Evolutionary conservation across 2,797 vertebrate species (phyloP).

Genomic region (Parauchenoglanis punctatus): DNA sequence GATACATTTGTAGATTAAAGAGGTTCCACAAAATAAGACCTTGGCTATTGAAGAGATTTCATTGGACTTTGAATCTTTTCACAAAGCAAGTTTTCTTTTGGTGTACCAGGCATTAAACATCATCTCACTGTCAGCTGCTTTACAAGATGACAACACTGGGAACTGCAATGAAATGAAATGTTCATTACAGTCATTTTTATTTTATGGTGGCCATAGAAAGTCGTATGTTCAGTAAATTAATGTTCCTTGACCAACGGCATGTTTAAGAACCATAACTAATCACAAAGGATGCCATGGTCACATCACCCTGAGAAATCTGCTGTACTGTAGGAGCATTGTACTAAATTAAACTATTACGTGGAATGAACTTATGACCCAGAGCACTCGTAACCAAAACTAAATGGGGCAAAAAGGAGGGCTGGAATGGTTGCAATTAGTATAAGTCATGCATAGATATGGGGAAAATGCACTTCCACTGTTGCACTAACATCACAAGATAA

Average conservation of each 20-base stretch:
- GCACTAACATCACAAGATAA: conserved; percentile 8
- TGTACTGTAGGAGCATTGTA: conserved; percentile 14
- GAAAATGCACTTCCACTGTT: background rate
- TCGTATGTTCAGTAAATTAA: conserved; percentile 24
- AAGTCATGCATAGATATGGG: background rate
- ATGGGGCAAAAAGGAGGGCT: background rate
- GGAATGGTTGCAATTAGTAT: conserved; percentile 16
- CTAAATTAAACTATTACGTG: conserved; percentile 19
- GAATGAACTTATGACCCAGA: conserved; percentile 34
- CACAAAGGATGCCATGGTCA: conserved; percentile 6
- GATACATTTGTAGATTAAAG: background rate
- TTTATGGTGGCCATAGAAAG: background rate
- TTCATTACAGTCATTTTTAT: background rate
- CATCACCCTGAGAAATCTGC: background rate
- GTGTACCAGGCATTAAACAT: background rate
- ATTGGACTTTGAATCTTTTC: background rate
- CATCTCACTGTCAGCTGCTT: background rate
- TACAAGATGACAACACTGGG: background rate
- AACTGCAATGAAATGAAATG: background rate
- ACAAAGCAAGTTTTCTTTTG: background rate
- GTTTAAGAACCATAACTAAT: conserved; percentile 11
- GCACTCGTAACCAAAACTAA: background rate
- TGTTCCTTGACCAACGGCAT: background rate
- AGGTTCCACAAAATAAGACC: background rate
- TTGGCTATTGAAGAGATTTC: background rate